A percentile compares a stretch with the other conserved stretches of the same genome.
Conservation (phyloP, 2,797 vertebrate genomes). For the Hirundo rustica region DNA sequence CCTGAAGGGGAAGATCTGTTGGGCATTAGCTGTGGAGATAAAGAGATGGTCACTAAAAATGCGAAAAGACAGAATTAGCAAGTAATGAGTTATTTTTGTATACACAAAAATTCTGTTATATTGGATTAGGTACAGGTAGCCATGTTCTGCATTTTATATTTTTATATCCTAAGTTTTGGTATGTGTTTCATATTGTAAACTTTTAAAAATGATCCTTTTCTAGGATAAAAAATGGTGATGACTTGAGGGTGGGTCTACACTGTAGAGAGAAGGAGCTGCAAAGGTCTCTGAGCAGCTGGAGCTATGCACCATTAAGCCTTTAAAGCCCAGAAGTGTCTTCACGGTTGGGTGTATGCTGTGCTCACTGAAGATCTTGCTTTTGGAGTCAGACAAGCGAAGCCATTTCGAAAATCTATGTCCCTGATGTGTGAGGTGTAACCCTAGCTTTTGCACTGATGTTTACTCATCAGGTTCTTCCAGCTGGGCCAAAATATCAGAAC, state of each 20-base stretch:
- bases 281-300: not conserved
- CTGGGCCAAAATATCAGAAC: not conserved
- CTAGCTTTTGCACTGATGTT: not conserved
- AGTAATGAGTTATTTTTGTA: not conserved
- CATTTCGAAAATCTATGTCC: not conserved
- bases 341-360: not conserved
- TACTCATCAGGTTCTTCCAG: not conserved
- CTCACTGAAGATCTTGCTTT: not conserved
- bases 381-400: not conserved
- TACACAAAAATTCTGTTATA: not conserved
- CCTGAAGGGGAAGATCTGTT: not conserved
- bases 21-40: not conserved
- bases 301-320: not conserved
- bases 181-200: not conserved
- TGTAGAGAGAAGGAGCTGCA: not conserved
- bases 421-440: not conserved
- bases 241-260: not conserved
- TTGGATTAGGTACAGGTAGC: not conserved
- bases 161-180: not conserved
- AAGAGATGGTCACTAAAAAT: not conserved
- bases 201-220: not conserved
- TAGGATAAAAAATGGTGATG: not conserved
- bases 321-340: not conserved
- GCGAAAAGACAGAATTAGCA: not conserved
- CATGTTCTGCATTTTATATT: not conserved